These are phyloP conservation scores for Alexandromys fortis DNA, from an alignment of 2,113 vertebrate species.

Conservation along the genomic window DNA sequence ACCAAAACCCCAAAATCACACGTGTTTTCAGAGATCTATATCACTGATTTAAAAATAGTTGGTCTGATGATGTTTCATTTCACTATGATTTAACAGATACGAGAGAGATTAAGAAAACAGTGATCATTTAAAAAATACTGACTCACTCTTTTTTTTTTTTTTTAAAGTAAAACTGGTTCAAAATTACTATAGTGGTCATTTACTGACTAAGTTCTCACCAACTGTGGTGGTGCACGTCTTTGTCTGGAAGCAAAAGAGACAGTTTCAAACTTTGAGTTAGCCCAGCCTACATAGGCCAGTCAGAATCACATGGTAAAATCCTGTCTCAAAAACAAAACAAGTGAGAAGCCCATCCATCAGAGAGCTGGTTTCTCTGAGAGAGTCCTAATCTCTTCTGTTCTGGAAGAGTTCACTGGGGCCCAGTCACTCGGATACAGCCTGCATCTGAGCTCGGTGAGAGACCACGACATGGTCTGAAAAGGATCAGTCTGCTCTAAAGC, in stretches of 20 bases:
- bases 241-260: background rate
- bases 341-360: background rate
- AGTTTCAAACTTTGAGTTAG: background rate
- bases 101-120: background rate
- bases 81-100: background rate
- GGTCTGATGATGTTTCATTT: background rate
- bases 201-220: background rate
- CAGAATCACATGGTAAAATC: background rate
- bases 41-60: background rate
- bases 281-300: background rate
- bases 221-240: no score
- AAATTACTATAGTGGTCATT: background rate
- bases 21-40: background rate
- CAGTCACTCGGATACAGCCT: rapidly evolving
- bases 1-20: background rate
- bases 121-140: background rate
- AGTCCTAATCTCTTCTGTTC: background rate
- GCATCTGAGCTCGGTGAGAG: background rate
- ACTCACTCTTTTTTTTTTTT: slow-evolving; percentile 39
- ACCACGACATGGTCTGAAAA: background rate
- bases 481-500: background rate
- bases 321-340: background rate
- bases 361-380: background rate
- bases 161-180: background rate
- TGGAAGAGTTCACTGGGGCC: background rate